Evolutionary conservation across 2,113 vertebrate genomes (phyloP).

Genomic region (Prunella fulvescens): DNA sequence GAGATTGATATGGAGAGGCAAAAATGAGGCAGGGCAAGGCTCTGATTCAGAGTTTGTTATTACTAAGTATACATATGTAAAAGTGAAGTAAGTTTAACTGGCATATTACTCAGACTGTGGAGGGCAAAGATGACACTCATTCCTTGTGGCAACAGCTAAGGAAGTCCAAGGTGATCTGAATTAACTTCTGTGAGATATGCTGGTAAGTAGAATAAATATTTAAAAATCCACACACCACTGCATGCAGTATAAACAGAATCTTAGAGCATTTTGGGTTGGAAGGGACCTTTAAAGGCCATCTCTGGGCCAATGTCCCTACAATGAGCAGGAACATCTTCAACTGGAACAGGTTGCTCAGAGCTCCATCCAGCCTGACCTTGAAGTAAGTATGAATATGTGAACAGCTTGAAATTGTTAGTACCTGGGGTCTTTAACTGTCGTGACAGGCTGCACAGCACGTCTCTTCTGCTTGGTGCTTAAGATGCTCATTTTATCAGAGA

Average conservation of each 20-base stretch:
- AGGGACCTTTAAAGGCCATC: not conserved
- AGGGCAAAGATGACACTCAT: not conserved
- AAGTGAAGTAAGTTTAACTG: not conserved
- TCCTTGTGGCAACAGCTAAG: not conserved
- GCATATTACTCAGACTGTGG: fast-evolving
- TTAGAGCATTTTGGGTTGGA: not conserved
- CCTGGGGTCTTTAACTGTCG: not conserved
- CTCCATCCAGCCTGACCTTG: not conserved
- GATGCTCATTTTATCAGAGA: not conserved
- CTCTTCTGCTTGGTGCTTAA: not conserved
- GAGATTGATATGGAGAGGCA: not conserved
- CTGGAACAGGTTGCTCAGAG: not conserved
- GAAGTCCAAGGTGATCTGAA: not conserved
- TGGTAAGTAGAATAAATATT: not conserved
- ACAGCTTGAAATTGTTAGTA: not conserved
- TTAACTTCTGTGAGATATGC: not conserved
- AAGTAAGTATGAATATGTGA: not conserved
- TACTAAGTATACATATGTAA: not conserved
- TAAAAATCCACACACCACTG: not conserved
- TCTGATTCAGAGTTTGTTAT: not conserved
- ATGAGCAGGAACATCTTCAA: not conserved
- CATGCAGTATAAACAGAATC: not conserved
- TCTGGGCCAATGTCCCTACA: not conserved
- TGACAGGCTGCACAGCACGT: not conserved
- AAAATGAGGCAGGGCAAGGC: not conserved